Conservation (phyloP, 2,113 vertebrate genomes). For the Terrapene triunguis region DNA sequence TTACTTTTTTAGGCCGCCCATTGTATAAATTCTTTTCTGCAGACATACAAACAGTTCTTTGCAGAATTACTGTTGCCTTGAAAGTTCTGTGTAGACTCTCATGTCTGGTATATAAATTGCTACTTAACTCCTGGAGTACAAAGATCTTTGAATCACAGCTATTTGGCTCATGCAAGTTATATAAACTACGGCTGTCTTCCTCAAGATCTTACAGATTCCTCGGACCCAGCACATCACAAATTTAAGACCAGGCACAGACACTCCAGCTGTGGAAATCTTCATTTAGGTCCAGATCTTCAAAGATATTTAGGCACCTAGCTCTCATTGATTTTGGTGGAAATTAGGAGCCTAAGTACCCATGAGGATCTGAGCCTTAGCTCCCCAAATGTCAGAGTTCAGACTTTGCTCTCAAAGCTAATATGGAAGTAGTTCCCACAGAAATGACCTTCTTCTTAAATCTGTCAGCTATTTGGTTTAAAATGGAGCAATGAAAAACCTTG, state of each 20-base stretch:
- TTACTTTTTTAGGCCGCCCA: neutral
- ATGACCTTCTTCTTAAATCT: neutral
- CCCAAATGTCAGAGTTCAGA: neutral
- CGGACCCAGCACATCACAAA: neutral
- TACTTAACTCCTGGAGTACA: neutral
- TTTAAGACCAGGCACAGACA: neutral
- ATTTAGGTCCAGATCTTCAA: neutral
- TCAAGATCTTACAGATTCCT: neutral
- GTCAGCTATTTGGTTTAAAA: neutral
- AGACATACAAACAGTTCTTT: neutral
- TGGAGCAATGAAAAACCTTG: neutral
- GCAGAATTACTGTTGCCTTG: neutral
- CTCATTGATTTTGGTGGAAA: neutral
- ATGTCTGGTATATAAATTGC: neutral
- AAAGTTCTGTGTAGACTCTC: neutral
- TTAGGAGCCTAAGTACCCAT: neutral
- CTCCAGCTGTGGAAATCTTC: neutral
- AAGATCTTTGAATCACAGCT: fast-evolving
- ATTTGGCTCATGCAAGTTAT: neutral
- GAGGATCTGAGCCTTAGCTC: neutral
- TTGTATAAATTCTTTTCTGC: neutral
- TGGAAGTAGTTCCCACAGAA: neutral
- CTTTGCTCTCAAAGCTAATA: neutral
- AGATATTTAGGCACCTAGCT: neutral
- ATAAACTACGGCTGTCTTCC: neutral